Base-by-base conservation (phyloP, 2,113 vertebrate species). In the Zapornia atra region DNA sequence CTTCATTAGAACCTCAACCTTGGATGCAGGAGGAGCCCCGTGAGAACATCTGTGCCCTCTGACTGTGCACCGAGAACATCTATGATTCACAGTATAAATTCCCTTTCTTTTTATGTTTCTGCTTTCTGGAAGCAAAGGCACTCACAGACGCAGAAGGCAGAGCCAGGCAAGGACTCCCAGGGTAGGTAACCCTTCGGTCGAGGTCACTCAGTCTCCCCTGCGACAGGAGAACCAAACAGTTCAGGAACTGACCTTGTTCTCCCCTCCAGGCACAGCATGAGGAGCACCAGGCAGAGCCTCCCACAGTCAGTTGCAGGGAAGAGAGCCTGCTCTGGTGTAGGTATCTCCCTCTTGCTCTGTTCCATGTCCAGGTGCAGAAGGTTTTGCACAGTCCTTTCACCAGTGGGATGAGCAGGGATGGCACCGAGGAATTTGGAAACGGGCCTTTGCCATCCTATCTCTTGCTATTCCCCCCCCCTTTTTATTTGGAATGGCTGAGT, bases 291-390 rank as follows among this genome's bases (percentile, higher is more conserved):
- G 20, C 13, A 54, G 33, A 60, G 31, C 12, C 24, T 56, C 79
- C 36, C 31, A 0, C 4, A 2, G 54, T 2, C 10, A 7, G 19
- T 4, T 25, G 59, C 42, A 24, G 20, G 61, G 8, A 18, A 14
- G 8, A 29, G 50, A 70, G 38, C 15, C 69, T 61, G 51, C 61
- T 80, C 57, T 48, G 34, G 6, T 9, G 44, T 7, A 5, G 31
- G 40, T 75, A 36, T 28, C 78, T 87, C 53, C 40, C 31, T 71
- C 48, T 40, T 9, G 53, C 85, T 29, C 59, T 54, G 53, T 33
- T 40, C 33, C 76, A 24, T 5, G 5, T 5, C 61, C 68, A 25
- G 31, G 11, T 2, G 3, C 8, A 31, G 53, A 22, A 34, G 40
- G 19, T 14, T 73, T 56, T 26, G 42, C 38, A 5, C 69, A 9